phyloP scores from a whole-genome alignment of 2,113 vertebrate species.

The Connochaetes taurinus region DNA sequence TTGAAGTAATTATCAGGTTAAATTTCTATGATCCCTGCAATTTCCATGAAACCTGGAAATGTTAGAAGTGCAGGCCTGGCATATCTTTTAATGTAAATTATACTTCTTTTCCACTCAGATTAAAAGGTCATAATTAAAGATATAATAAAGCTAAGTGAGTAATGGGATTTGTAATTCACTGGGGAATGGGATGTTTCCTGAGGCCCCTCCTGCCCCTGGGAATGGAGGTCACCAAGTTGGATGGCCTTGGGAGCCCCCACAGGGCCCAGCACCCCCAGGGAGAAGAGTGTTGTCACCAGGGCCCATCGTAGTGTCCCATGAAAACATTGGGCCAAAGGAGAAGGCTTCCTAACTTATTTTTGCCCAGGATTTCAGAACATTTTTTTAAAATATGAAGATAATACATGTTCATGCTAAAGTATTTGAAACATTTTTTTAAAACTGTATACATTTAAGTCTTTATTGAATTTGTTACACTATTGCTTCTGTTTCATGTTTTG shows the following conservation, averaged over 20 bases:
- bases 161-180: slow-evolving; percentile 55
- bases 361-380: neutral
- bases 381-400: neutral
- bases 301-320: neutral
- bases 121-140: slow-evolving; percentile 81
- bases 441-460: neutral
- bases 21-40: slow-evolving; percentile 83
- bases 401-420: neutral
- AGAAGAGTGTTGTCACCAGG: neutral
- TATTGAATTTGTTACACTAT: neutral
- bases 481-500: neutral
- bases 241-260: neutral
- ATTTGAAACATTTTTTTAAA: neutral
- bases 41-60: slow-evolving; percentile 78
- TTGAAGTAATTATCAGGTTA: slow-evolving; percentile 82
- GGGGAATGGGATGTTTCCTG: slow-evolving; percentile 8
- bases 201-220: neutral
- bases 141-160: slow-evolving; percentile 77
- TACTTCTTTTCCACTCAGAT: slow-evolving; percentile 70
- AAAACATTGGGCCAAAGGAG: neutral
- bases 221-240: neutral
- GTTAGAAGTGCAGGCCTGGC: slow-evolving; percentile 74
- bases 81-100: slow-evolving; percentile 78
- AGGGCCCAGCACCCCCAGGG: neutral
- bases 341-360: neutral